Evolutionary conservation across 2,797 vertebrate species (phyloP).

Genomic region (Urophycis tenuis): DNA sequence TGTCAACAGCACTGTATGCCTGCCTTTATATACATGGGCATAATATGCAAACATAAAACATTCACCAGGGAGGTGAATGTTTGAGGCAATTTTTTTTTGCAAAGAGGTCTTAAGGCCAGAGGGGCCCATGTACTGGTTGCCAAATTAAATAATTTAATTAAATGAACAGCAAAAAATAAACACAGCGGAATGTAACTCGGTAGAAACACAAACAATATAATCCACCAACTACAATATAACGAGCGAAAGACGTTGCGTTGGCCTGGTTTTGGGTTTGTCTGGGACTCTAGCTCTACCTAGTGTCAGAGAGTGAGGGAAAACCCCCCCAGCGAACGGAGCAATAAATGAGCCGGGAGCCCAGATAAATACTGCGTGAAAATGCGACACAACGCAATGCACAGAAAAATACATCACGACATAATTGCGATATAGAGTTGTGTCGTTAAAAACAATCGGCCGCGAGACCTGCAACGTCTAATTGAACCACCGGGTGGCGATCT

Average conservation of each 20-base stretch:
- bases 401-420: background rate
- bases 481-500: conserved; percentile 36
- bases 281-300: background rate
- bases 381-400: background rate
- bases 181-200: background rate
- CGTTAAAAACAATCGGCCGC: background rate
- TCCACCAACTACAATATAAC: background rate
- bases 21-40: background rate
- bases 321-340: background rate
- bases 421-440: background rate
- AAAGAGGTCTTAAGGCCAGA: background rate
- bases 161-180: background rate
- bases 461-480: conserved; percentile 22
- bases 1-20: background rate
- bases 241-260: background rate
- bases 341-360: conserved; percentile 10
- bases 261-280: background rate
- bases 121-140: background rate
- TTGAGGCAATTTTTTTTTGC: too few species aligned
- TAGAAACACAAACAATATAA: background rate
- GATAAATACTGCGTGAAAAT: background rate
- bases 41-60: background rate
- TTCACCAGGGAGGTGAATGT: too few species aligned
- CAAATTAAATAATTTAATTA: background rate
- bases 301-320: background rate